Conservation (phyloP, 2,888 invertebrate species). For the Drosophila monieri region DNA sequence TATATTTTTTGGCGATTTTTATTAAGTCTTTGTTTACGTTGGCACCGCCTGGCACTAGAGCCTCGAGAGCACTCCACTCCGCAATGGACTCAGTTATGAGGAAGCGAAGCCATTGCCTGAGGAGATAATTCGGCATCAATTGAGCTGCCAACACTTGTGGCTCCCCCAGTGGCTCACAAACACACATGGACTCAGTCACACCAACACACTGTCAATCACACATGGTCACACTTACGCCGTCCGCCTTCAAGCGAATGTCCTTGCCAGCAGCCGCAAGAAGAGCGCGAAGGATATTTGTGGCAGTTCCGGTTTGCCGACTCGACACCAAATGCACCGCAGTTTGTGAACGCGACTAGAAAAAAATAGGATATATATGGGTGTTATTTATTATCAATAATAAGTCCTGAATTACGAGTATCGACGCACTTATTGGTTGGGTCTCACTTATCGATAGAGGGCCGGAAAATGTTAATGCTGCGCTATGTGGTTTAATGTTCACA, state of each 20-base stretch:
- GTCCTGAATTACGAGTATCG: neutral
- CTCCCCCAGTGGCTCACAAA: conserved; percentile 33
- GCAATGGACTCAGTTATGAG: neutral
- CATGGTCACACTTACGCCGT: conserved; percentile 89
- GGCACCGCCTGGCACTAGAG: conserved; percentile 75
- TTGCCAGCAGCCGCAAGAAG: conserved; percentile 94
- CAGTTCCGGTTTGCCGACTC: conserved; percentile 95
- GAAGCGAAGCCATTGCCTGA: neutral
- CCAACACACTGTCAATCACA: conserved; percentile 9
- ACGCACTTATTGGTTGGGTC: conserved; percentile 27
- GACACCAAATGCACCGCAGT: conserved; percentile 98
- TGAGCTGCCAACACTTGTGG: conserved; percentile 65
- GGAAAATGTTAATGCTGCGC: conserved; percentile 13
- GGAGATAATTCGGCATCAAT: conserved; percentile 38
- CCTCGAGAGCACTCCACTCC: conserved; percentile 65
- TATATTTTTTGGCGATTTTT: conserved; percentile 45
- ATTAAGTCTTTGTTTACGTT: conserved; percentile 80
- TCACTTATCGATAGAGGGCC: conserved; percentile 20
- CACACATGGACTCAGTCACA: conserved; percentile 1
- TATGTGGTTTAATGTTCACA: conserved; percentile 27
- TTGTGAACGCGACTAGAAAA: conserved; percentile 92
- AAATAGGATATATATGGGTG: neutral
- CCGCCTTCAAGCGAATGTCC: conserved; percentile 93
- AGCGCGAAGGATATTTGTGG: conserved; percentile 94
- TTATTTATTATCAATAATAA: conserved; percentile 9